Conservation (phyloP, 2,797 vertebrate genomes). For the Salmo trutta region DNA sequence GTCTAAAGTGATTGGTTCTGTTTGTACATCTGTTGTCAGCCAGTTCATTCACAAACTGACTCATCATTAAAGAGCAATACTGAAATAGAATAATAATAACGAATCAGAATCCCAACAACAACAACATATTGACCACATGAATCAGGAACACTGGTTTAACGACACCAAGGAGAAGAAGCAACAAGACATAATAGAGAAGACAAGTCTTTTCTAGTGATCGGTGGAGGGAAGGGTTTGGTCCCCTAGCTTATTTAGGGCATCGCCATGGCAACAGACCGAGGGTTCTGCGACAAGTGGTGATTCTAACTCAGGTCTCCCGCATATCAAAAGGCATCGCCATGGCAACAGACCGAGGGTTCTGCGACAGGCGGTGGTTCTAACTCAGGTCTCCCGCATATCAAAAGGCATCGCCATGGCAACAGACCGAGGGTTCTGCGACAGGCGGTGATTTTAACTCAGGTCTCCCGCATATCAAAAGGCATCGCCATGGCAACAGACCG, state of each 20-base stretch:
- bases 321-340: no score
- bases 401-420: not conserved
- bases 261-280: not conserved
- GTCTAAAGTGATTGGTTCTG: not conserved
- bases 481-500: not conserved
- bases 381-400: no score
- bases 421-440: not conserved
- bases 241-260: not conserved
- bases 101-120: not conserved
- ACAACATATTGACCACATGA: not conserved
- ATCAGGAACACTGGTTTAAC: conserved; percentile 2
- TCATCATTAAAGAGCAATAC: not conserved
- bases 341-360: no score
- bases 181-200: conserved; percentile 12
- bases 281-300: not conserved
- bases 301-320: not conserved
- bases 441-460: not conserved
- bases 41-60: not conserved
- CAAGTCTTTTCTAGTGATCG: no score
- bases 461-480: no score
- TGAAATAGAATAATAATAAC: not conserved
- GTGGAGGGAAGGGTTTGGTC: not conserved
- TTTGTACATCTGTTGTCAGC: no score
- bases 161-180: conserved; percentile 22
- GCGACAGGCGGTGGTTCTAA: no score